Evolutionary conservation across 2,888 invertebrate species (phyloP), one percentile per base, ranked within the genome.

Genomic region (Phalangium opilio): DNA sequence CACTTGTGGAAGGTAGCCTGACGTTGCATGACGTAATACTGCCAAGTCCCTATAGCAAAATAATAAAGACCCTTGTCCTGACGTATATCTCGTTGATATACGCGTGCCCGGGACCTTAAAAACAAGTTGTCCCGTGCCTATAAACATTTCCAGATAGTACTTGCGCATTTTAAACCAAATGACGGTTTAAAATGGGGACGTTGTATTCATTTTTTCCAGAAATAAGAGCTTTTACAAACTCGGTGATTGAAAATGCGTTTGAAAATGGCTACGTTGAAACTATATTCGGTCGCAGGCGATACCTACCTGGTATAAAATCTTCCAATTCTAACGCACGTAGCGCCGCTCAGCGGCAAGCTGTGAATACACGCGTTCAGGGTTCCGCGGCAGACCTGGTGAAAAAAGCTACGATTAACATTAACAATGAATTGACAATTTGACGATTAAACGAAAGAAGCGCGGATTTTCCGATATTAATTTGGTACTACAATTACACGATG

Each of bases 361-460:
- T 98, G 0, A 98, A 98, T 66, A 85, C 93, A 2, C 82, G 80
- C 12, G 81, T 98, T 44, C 96, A 98, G 70, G 96, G 95, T 0
- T 90, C 95, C 0, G 96, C 95, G 0, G 89, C 95, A 0, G 96
- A 98, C 67, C 78, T 98, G 40, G 82, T 85, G 0, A 98, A 98
- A 67, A 77, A 73, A 48, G 90, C 93, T 1, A 86, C 95, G 79
- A 73, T 85, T 21, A 70, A 73, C 43, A 77, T 93, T 59, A 80
- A 89, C 57, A 66, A 70, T 11, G 65, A 71, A 62, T 78, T 58
- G 53, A 65, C 38, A 15, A 27, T 27, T 27, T 27, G 27, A 7
- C 27, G 27, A 8, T 8, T 4, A 27, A 8, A 27, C 27, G 27
- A 54, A 45, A 70, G n/a, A n/a, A n/a, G n/a, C n/a, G n/a, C 21